Evolutionary conservation across 1,140 invertebrate species (phyloP).

Genomic region (Choristoneura fumiferana): DNA sequence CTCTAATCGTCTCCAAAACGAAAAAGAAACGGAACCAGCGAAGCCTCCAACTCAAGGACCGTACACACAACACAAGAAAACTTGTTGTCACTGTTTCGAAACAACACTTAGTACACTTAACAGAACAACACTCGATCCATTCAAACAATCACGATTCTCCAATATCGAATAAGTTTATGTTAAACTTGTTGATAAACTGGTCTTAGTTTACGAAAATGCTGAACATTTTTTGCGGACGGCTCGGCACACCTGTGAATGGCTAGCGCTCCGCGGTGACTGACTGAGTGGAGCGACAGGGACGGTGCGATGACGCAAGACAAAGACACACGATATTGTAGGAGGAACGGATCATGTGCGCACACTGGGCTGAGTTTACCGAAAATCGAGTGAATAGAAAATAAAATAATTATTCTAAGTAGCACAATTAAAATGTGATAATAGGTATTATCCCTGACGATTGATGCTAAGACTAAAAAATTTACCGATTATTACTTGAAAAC

Average conservation of each 20-base stretch:
- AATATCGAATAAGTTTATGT: conserved; percentile 8
- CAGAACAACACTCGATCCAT: not conserved
- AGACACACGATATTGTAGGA: conserved; percentile 60
- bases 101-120: conserved; percentile 23
- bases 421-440: too few species aligned
- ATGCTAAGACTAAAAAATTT: too few species aligned
- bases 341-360: conserved; percentile 66
- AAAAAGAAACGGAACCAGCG: conserved; percentile 48
- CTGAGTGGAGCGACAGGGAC: conserved; percentile 52
- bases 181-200: conserved; percentile 41
- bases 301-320: conserved; percentile 42
- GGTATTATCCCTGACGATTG: too few species aligned
- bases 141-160: not conserved
- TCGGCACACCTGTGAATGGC: conserved; percentile 54
- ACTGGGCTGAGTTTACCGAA: conserved; percentile 39
- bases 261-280: conserved; percentile 64
- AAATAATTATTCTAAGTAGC: too few species aligned
- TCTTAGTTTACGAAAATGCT: conserved; percentile 59
- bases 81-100: conserved; percentile 68
- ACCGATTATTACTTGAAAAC: too few species aligned
- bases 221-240: conserved; percentile 28
- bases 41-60: conserved; percentile 71
- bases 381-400: not conserved
- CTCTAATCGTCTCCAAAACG: conserved; percentile 47
- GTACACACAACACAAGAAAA: conserved; percentile 63